A percentile compares a stretch with the other conserved stretches of the same genome.
Evolutionary conservation across 2,888 invertebrate species (phyloP).

Genomic region (Tribolium freemani): DNA sequence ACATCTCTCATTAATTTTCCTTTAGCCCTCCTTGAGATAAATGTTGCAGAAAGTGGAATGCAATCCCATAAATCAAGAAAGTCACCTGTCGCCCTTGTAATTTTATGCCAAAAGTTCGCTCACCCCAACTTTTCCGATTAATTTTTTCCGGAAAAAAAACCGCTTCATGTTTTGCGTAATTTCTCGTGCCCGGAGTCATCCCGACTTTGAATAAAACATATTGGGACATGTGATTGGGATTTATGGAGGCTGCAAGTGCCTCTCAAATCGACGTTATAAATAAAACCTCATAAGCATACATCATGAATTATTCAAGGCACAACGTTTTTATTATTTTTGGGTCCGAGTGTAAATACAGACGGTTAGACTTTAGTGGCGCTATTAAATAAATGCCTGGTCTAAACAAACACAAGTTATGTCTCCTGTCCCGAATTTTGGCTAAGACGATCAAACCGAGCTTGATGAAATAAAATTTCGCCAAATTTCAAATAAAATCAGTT

Average conservation of each 20-base stretch:
- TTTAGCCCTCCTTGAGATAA: neutral
- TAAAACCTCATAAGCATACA: neutral
- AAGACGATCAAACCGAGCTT: neutral
- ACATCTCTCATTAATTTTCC: neutral
- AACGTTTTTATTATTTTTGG: constrained; percentile 1
- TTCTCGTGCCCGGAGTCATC: neutral
- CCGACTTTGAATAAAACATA: neutral
- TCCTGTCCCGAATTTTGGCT: neutral
- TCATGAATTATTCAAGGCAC: neutral
- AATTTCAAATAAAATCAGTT: neutral
- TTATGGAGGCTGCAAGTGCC: neutral
- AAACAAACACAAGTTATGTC: neutral
- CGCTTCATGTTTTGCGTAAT: neutral
- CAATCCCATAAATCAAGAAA: neutral
- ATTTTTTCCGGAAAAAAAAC: neutral
- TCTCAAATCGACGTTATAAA: neutral
- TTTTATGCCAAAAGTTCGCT: neutral
- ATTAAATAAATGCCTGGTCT: neutral
- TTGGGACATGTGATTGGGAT: neutral
- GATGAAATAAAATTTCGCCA: neutral
- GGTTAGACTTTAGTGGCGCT: neutral
- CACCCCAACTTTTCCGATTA: neutral
- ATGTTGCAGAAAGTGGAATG: neutral
- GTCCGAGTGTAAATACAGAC: neutral
- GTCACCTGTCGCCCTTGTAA: neutral